phyloP scores from a whole-genome alignment of 2,888 invertebrate genomes.

The Meta bourneti region DNA sequence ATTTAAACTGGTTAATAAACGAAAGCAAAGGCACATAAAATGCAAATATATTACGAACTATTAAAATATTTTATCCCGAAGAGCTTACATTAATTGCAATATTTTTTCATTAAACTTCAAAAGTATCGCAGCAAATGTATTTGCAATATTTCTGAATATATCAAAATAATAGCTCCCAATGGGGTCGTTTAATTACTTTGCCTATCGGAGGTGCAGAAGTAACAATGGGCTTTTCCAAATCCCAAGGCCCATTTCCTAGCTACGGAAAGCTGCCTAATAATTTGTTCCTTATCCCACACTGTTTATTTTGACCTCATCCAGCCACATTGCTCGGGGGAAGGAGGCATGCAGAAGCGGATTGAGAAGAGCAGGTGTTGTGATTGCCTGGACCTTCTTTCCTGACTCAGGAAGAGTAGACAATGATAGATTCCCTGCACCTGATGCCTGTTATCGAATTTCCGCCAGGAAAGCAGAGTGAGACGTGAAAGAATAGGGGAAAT shows the following conservation, averaged over 20 bases:
- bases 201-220: background rate
- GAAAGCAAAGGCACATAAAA: too few species aligned
- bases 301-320: background rate
- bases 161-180: background rate
- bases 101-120: background rate
- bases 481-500: too few species aligned
- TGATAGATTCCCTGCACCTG: slow-evolving; percentile 45
- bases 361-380: slow-evolving; percentile 36
- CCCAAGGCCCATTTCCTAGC: background rate
- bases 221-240: background rate
- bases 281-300: background rate
- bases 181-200: background rate
- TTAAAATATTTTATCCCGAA: too few species aligned
- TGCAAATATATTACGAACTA: too few species aligned
- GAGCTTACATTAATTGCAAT: background rate
- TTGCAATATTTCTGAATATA: background rate
- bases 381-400: background rate
- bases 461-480: too few species aligned
- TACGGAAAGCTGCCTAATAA: slow-evolving; percentile 5
- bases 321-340: background rate
- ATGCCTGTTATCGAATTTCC: slow-evolving; percentile 54
- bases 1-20: too few species aligned
- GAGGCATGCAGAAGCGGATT: background rate
- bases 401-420: background rate
- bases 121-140: background rate